These are phyloP conservation scores for Thunnus albacares DNA, from an alignment of 2,797 vertebrate species.

Conservation along the genomic window DNA sequence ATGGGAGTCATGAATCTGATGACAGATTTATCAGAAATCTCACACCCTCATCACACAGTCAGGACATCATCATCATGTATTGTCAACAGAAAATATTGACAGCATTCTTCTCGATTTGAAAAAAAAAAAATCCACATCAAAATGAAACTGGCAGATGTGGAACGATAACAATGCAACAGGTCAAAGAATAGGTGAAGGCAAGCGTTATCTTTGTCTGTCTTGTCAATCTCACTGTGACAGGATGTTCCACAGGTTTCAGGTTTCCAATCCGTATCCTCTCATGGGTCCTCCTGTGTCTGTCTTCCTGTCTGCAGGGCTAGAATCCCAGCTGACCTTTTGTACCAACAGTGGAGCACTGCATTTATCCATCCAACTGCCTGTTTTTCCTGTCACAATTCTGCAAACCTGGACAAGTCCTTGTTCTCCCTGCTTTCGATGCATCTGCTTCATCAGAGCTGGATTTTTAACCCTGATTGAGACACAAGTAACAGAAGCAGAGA, in stretches of 20 bases:
- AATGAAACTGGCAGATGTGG: slow-evolving; percentile 46
- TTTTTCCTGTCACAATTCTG: slow-evolving; percentile 20
- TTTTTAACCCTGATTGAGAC: slow-evolving; percentile 37
- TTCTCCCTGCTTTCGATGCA: slow-evolving; percentile 3
- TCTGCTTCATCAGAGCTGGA: slow-evolving; percentile 2
- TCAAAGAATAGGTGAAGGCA: slow-evolving; percentile 37
- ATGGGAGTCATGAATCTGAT: slow-evolving; percentile 40
- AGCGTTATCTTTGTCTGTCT: slow-evolving; percentile 56
- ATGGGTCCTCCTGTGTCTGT: slow-evolving; percentile 22
- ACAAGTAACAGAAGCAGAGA: slow-evolving; percentile 7
- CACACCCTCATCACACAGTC: slow-evolving; percentile 43
- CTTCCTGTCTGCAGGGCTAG: slow-evolving; percentile 26
- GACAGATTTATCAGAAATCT: slow-evolving; percentile 62
- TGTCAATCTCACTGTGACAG: slow-evolving; percentile 62
- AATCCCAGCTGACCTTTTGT: slow-evolving; percentile 56
- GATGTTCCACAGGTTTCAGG: slow-evolving; percentile 44
- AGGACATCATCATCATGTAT: slow-evolving; percentile 46
- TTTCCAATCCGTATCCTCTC: slow-evolving; percentile 28
- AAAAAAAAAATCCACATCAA: slow-evolving; percentile 16
- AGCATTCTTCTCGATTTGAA: slow-evolving; percentile 23
- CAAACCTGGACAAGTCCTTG: slow-evolving; percentile 18
- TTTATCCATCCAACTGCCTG: slow-evolving; percentile 26
- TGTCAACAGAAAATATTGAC: slow-evolving; percentile 55
- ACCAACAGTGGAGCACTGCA: slow-evolving; percentile 18
- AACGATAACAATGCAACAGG: slow-evolving; percentile 50